phyloP scores from a whole-genome alignment of 2,888 invertebrate genomes.

The Caenorhabditis sp. region DNA sequence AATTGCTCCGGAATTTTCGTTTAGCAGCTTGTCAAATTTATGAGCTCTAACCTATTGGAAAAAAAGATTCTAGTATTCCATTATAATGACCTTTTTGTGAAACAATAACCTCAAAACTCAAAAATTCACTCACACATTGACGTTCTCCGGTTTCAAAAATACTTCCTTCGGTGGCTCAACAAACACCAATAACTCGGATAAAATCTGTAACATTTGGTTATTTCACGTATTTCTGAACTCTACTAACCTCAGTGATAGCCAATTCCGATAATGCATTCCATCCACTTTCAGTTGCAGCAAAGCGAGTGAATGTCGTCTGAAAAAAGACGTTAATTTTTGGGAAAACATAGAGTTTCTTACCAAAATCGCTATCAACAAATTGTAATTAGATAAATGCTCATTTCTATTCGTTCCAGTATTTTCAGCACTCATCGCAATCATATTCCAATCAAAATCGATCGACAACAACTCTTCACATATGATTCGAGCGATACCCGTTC shows the following conservation, averaged over 20 bases:
- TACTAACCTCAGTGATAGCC: constrained; percentile 29
- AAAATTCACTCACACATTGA: constrained; percentile 46
- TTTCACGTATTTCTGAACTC: no score
- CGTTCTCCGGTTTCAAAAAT: constrained; percentile 49
- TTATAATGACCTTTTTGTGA: not conserved
- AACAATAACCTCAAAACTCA: not conserved
- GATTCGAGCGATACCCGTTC: constrained; percentile 43
- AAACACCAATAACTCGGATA: constrained; percentile 39
- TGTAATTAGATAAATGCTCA: constrained; percentile 23
- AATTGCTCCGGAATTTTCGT: no score
- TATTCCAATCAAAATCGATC: constrained; percentile 40
- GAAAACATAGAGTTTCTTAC: no score
- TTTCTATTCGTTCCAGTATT: constrained; percentile 4
- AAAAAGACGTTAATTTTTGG: constrained; percentile 10
- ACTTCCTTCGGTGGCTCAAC: constrained; percentile 48
- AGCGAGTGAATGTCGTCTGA: constrained; percentile 42
- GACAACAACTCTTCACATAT: constrained; percentile 36
- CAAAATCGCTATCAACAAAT: constrained; percentile 36
- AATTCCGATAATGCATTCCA: constrained; percentile 51
- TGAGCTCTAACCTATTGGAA: no score
- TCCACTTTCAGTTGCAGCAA: constrained; percentile 39
- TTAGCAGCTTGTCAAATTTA: no score
- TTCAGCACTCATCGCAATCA: constrained; percentile 1
- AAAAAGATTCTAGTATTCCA: no score
- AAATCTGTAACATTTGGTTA: constrained; percentile 12